phyloP scores from a whole-genome alignment of 2,797 vertebrate species.

The Alcedo atthis region DNA sequence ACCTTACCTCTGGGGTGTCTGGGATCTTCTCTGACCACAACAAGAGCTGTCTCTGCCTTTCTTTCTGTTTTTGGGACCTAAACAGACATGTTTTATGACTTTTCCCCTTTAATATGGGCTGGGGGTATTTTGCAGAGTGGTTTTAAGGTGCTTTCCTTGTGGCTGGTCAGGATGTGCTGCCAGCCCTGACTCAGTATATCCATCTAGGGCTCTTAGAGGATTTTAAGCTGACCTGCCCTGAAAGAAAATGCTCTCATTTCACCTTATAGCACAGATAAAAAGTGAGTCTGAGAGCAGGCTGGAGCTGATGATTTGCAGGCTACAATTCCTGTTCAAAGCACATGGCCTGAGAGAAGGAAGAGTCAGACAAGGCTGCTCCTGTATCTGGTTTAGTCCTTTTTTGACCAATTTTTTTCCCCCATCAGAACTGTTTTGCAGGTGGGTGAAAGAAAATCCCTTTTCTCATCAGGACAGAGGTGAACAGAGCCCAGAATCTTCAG shows the following conservation, averaged over 20 bases:
- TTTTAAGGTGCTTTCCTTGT: not conserved
- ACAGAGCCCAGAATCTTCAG: not conserved
- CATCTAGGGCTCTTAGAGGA: not conserved
- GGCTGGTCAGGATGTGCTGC: not conserved
- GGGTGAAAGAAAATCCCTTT: not conserved
- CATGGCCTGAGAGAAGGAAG: not conserved
- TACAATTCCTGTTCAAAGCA: not conserved
- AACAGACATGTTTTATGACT: not conserved
- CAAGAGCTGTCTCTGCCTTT: not conserved
- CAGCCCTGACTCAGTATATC: fast-evolving
- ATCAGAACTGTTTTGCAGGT: not conserved
- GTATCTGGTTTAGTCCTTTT: not conserved
- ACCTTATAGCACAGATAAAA: not conserved
- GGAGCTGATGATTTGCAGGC: not conserved
- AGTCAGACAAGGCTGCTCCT: not conserved
- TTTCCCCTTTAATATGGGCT: not conserved
- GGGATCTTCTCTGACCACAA: not conserved
- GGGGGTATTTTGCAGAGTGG: not conserved
- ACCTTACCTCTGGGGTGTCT: not conserved
- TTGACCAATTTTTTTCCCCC: not conserved
- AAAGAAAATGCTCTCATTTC: fast-evolving
- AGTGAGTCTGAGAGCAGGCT: not conserved
- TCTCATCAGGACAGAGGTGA: not conserved
- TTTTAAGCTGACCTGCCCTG: not conserved
- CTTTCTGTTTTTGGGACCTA: not conserved